A percentile compares a stretch with the other conserved stretches of the same genome.
phyloP scores from a whole-genome alignment of 2,888 invertebrate genomes.

The Podabrus alpinus region DNA sequence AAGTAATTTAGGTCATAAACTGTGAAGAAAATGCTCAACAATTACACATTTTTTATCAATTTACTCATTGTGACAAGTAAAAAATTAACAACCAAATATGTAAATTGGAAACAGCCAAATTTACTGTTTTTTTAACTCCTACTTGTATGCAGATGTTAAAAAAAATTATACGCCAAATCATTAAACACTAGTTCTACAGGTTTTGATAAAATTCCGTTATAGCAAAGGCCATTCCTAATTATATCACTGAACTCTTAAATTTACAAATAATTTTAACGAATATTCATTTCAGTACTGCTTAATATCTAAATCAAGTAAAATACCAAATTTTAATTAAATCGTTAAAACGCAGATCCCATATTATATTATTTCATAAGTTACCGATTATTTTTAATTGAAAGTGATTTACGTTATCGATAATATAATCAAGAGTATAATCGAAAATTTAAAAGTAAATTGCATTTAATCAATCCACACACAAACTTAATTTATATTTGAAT shows the following conservation, averaged over 20 bases:
- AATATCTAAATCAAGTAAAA: neutral
- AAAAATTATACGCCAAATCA: constrained; percentile 3
- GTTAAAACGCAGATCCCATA: neutral
- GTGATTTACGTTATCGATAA: neutral
- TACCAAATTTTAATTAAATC: neutral
- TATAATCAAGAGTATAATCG: neutral
- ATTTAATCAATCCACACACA: neutral
- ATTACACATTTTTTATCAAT: neutral
- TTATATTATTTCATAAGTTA: neutral
- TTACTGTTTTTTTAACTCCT: neutral
- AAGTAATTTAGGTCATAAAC: neutral
- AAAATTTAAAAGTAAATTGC: neutral
- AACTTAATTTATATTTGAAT: neutral
- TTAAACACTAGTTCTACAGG: constrained; percentile 2
- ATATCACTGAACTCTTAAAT: constrained; percentile 3
- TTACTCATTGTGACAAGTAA: neutral
- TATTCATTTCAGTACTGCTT: neutral
- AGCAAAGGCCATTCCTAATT: constrained; percentile 3
- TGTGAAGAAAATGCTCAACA: neutral
- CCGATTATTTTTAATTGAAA: neutral
- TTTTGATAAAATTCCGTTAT: constrained; percentile 4
- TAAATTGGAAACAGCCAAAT: neutral
- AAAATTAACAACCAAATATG: neutral
- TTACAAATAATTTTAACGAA: neutral
- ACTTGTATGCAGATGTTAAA: neutral